Evolutionary conservation across 2,113 vertebrate genomes (phyloP).

Genomic region (Hydrolagus affinis): DNA sequence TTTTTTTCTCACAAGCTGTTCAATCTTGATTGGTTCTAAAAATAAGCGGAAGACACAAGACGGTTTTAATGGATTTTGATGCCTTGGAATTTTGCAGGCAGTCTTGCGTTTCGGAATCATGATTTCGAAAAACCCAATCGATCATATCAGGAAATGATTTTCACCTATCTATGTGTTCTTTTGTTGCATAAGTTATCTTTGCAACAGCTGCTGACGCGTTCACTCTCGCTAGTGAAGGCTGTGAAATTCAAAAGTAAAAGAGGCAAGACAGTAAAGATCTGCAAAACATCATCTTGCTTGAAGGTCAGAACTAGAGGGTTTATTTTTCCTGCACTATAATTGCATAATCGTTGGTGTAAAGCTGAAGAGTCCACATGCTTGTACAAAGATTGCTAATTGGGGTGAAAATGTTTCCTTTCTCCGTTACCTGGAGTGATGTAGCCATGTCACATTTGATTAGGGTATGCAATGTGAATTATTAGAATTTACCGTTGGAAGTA

Average conservation of each 20-base stretch:
- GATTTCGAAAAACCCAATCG: conserved; percentile 62
- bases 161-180: conserved; percentile 1
- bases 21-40: conserved; percentile 99
- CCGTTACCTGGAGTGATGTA: not conserved
- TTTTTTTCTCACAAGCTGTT: conserved; percentile 99
- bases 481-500: not conserved
- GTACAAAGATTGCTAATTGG: not conserved
- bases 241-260: conserved; percentile 8
- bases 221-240: conserved; percentile 7
- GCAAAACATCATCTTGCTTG: not conserved
- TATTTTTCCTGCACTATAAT: not conserved
- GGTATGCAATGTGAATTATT: not conserved
- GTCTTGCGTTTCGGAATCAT: conserved; percentile 99
- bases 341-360: not conserved
- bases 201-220: not conserved
- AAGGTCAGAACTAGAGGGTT: not conserved
- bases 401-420: conserved; percentile 3
- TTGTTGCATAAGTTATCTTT: not conserved
- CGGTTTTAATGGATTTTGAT: conserved; percentile 99
- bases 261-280: not conserved
- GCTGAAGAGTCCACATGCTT: not conserved
- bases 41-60: conserved; percentile 99
- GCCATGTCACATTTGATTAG: not conserved
- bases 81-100: conserved; percentile 98
- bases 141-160: conserved; percentile 14